These are phyloP conservation scores for Synanthedon formicaeformis DNA, from an alignment of 2,888 invertebrate genomes.

Conservation along the genomic window DNA sequence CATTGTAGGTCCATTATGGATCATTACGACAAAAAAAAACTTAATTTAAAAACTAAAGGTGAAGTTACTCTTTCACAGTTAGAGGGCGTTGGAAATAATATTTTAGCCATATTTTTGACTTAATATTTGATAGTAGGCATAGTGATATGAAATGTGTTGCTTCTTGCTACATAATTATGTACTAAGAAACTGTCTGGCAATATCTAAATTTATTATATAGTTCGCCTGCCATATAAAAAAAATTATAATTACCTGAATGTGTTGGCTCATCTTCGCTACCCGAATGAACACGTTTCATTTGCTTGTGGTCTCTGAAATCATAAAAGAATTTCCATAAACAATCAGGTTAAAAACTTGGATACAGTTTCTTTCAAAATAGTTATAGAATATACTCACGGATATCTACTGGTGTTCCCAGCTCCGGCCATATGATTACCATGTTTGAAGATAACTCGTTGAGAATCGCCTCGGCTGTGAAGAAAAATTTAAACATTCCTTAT, in stretches of 20 bases:
- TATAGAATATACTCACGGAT: conserved; percentile 72
- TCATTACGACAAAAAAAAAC: no score
- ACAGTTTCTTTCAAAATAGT: not conserved
- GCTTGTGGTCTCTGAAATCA: conserved; percentile 82
- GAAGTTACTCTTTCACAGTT: no score
- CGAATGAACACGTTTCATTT: conserved; percentile 81
- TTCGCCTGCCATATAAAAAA: not conserved
- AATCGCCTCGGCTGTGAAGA: conserved; percentile 76
- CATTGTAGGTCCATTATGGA: no score
- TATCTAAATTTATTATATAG: not conserved
- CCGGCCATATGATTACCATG: conserved; percentile 79
- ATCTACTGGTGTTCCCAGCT: conserved; percentile 74
- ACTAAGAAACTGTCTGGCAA: not conserved
- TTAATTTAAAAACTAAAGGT: no score
- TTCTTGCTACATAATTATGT: not conserved
- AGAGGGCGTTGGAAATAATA: no score
- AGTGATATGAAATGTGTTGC: not conserved
- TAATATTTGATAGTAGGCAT: no score
- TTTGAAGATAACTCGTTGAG: conserved; percentile 80
- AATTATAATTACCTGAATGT: conserved; percentile 74
- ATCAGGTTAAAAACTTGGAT: not conserved
- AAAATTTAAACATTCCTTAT: conserved; percentile 3
- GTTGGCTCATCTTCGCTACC: conserved; percentile 82
- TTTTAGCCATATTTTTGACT: no score
- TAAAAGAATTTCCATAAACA: conserved; percentile 3